Conservation (phyloP, 2,888 invertebrate genomes). For the Aspidiotus rigidus region DNA sequence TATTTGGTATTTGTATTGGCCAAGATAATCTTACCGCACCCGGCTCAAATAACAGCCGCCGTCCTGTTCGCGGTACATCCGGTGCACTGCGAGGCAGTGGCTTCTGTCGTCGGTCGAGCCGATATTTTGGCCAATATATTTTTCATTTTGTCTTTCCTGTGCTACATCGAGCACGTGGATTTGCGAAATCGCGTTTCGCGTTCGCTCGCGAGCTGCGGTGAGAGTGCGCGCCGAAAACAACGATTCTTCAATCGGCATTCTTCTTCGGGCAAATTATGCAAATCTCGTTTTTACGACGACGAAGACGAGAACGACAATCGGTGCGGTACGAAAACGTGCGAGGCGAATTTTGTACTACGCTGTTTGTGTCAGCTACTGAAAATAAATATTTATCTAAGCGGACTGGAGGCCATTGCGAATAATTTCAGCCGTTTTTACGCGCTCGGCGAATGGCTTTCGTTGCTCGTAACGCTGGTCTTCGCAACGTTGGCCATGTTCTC, state of each 20-base stretch:
- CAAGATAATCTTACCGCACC: conserved; percentile 48
- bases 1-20: conserved; percentile 47
- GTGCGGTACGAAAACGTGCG: conserved; percentile 18
- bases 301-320: conserved; percentile 28
- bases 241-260: background rate
- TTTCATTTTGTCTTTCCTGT: conserved; percentile 76
- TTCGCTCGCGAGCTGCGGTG: background rate
- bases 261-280: conserved; percentile 9
- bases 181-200: conserved; percentile 35
- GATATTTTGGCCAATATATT: conserved; percentile 86
- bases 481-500: conserved; percentile 78
- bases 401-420: conserved; percentile 34
- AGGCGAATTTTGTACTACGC: conserved; percentile 30
- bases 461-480: conserved; percentile 48
- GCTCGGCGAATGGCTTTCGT: conserved; percentile 37
- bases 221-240: background rate
- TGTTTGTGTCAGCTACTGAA: conserved; percentile 33
- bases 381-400: conserved; percentile 26
- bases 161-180: conserved; percentile 67
- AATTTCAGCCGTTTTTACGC: conserved; percentile 29
- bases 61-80: conserved; percentile 90
- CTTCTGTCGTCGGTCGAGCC: conserved; percentile 89
- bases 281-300: conserved; percentile 15
- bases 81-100: conserved; percentile 93
- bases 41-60: conserved; percentile 49